These are phyloP conservation scores for Heliconius congener DNA, from an alignment of 1,140 invertebrate species.

Conservation along the genomic window DNA sequence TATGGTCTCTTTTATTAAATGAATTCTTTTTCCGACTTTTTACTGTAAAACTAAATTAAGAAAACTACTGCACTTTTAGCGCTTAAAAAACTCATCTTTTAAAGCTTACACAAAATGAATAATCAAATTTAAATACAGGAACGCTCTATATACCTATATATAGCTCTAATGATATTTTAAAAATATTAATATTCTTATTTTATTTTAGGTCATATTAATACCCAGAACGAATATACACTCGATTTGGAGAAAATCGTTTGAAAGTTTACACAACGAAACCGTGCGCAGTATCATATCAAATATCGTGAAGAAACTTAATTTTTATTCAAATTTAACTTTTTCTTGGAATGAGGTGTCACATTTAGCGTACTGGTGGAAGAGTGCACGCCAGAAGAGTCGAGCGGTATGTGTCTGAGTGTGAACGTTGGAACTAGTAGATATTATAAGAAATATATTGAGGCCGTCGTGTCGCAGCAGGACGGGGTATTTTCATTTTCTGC, in stretches of 20 bases:
- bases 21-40: no score
- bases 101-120: no score
- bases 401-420: conserved; percentile 45
- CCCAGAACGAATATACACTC: conserved; percentile 58
- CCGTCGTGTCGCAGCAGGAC: no score
- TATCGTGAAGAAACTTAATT: conserved; percentile 90
- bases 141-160: no score
- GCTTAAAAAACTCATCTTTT: no score
- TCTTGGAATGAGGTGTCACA: conserved; percentile 97
- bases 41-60: no score
- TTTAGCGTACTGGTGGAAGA: conserved; percentile 94
- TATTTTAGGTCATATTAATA: conserved; percentile 60
- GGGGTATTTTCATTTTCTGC: no score
- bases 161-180: no score
- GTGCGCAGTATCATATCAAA: conserved; percentile 79
- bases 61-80: no score
- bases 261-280: conserved; percentile 54
- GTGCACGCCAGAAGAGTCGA: conserved; percentile 54
- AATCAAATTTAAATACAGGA: no score
- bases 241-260: conserved; percentile 64
- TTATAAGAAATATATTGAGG: not conserved
- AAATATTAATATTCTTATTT: not conserved
- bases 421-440: not conserved
- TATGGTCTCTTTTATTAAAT: no score
- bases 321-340: conserved; percentile 91